phyloP scores from a whole-genome alignment of 2,888 invertebrate genomes.

The Poecilus cupreus region DNA sequence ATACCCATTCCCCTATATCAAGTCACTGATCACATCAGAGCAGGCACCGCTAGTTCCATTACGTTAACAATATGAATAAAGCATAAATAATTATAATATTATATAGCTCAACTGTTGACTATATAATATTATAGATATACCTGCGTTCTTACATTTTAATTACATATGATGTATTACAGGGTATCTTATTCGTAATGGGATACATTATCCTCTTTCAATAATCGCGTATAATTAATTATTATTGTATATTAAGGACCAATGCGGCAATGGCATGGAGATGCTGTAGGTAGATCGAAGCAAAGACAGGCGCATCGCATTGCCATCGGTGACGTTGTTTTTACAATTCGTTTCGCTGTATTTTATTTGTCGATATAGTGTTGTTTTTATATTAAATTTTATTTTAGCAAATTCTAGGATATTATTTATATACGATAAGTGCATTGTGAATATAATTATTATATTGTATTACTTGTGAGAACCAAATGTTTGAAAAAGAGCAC shows the following conservation, averaged over 20 bases:
- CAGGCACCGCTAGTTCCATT: slow-evolving; percentile 22
- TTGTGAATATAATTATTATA: slow-evolving; percentile 54
- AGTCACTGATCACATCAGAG: neutral
- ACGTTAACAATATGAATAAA: neutral
- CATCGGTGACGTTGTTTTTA: slow-evolving; percentile 68
- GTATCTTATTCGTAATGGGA: slow-evolving; percentile 72
- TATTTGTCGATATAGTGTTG: slow-evolving; percentile 56
- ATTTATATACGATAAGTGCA: slow-evolving; percentile 57
- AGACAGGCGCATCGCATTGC: slow-evolving; percentile 68
- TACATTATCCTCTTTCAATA: slow-evolving; percentile 71
- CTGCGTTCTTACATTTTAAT: slow-evolving; percentile 63
- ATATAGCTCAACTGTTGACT: neutral
- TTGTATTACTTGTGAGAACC: slow-evolving; percentile 29
- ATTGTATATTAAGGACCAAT: slow-evolving; percentile 72
- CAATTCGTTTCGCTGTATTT: slow-evolving; percentile 49
- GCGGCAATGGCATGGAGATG: slow-evolving; percentile 67
- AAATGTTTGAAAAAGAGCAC: slow-evolving; percentile 45
- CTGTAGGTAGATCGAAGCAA: neutral
- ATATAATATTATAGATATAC: slow-evolving; percentile 15
- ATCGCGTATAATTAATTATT: slow-evolving; percentile 67
- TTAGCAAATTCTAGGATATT: slow-evolving; percentile 57
- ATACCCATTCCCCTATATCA: too few relatives aligned
- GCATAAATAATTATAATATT: too few relatives aligned
- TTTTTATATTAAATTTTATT: slow-evolving; percentile 59
- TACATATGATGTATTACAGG: slow-evolving; percentile 73